Conservation (phyloP, 2,888 invertebrate species). For the Oscheius sp. region DNA sequence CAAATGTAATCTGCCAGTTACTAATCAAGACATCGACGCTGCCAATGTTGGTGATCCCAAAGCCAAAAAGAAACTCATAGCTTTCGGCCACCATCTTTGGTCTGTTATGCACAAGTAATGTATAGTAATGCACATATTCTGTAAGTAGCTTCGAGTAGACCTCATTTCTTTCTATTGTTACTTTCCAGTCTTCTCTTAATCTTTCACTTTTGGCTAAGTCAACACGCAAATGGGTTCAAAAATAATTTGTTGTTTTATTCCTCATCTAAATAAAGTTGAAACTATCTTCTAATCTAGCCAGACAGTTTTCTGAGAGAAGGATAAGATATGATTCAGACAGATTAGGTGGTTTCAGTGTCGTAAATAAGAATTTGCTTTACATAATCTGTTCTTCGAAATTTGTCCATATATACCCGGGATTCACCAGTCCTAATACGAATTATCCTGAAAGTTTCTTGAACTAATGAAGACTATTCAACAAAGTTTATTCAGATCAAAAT, state of each 20-base stretch:
- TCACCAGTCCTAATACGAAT: no score
- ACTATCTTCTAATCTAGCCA: no score
- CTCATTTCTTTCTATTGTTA: slow-evolving; percentile 1
- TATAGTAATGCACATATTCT: background rate
- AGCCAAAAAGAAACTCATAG: slow-evolving; percentile 6
- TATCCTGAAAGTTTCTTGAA: no score
- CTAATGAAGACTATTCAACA: slow-evolving; percentile 3
- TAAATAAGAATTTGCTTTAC: background rate
- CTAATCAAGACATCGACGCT: slow-evolving; percentile 3
- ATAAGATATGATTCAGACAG: no score
- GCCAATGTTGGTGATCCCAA: background rate
- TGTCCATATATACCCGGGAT: no score
- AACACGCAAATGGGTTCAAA: background rate
- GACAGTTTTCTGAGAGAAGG: no score
- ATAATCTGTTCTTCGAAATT: slow-evolving; percentile 1
- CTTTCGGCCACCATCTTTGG: slow-evolving; percentile 8
- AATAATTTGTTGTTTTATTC: no score
- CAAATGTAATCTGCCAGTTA: background rate
- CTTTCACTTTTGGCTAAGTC: background rate
- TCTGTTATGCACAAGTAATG: slow-evolving; percentile 6
- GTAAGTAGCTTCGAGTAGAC: background rate
- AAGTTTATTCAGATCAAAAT: slow-evolving; percentile 10
- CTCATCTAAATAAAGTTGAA: no score
- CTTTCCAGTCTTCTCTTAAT: background rate
- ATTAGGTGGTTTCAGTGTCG: background rate